Evolutionary conservation across 2,888 invertebrate genomes (phyloP).

Genomic region (Agapetus fuscipes): DNA sequence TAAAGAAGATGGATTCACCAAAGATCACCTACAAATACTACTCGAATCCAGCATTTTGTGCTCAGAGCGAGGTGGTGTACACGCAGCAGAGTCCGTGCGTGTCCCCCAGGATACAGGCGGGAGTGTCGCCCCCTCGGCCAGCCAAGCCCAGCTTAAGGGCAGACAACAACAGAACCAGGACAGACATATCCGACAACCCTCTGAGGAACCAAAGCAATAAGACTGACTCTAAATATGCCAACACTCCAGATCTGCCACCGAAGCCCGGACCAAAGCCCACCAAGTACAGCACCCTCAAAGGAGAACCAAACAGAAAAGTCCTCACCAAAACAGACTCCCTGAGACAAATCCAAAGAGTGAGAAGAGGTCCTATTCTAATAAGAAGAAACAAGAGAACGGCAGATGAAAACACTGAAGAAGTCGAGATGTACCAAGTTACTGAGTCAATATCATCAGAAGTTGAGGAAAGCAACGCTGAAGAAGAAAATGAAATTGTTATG

Average conservation of each 20-base stretch:
- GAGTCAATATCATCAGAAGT: slow-evolving; percentile 8
- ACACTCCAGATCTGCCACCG: slow-evolving; percentile 33
- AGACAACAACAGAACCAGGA: slow-evolving; percentile 36
- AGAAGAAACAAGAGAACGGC: not conserved
- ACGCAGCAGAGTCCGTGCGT: slow-evolving; percentile 34
- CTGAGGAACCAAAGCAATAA: too few relatives aligned
- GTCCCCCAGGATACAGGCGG: slow-evolving; percentile 29
- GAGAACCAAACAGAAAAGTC: slow-evolving; percentile 30
- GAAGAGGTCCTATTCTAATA: not conserved
- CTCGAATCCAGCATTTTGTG: slow-evolving; percentile 71
- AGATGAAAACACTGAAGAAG: slow-evolving; percentile 31
- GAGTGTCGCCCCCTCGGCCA: slow-evolving; percentile 26
- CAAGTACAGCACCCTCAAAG: slow-evolving; percentile 25
- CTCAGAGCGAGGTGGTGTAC: slow-evolving; percentile 58
- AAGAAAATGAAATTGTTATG: slow-evolving; percentile 20
- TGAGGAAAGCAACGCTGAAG: slow-evolving; percentile 20
- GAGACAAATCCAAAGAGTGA: not conserved
- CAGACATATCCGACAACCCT: slow-evolving; percentile 43
- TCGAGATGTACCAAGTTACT: slow-evolving; percentile 41
- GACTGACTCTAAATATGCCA: not conserved
- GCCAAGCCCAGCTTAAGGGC: slow-evolving; percentile 26
- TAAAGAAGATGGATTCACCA: slow-evolving; percentile 36
- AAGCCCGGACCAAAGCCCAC: slow-evolving; percentile 45
- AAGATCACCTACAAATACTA: slow-evolving; percentile 55
- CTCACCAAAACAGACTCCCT: slow-evolving; percentile 27